Evolutionary conservation across 2,797 vertebrate genomes (phyloP).

Genomic region (Enteromius treurensis): DNA sequence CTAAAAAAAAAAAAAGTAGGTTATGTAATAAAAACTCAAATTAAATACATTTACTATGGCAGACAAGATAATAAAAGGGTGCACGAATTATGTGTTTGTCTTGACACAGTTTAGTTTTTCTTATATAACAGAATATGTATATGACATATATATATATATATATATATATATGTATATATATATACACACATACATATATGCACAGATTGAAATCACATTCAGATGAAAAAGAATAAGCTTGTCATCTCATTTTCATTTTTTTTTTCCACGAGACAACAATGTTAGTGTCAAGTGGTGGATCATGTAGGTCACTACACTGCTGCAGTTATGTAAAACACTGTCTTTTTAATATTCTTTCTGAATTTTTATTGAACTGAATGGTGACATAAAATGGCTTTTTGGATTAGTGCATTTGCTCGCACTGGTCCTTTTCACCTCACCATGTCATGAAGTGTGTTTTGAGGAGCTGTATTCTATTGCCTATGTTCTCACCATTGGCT

Average conservation of each 20-base stretch:
- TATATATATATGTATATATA: too few relatives aligned
- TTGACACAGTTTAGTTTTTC: neutral
- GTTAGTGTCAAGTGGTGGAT: neutral
- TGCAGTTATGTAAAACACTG: neutral
- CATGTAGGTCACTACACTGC: neutral
- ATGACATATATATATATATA: neutral
- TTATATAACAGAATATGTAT: conserved; percentile 15
- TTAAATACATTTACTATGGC: conserved; percentile 12
- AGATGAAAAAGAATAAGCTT: neutral
- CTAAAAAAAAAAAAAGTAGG: neutral
- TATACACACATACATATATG: too few relatives aligned
- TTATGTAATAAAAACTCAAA: conserved; percentile 38
- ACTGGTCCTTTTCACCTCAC: neutral
- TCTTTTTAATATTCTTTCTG: neutral
- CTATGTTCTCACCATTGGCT: conserved; percentile 70
- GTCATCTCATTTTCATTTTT: neutral
- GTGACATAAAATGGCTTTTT: neutral
- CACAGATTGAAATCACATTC: neutral
- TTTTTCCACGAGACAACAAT: neutral
- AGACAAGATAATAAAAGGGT: neutral
- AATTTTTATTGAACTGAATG: neutral
- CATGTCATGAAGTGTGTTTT: conserved; percentile 2
- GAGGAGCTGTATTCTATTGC: conserved; percentile 40
- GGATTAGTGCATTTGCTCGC: neutral
- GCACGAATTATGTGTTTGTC: neutral